Evolutionary conservation across 2,888 invertebrate genomes (phyloP).

Genomic region (Drosophila infuscata): DNA sequence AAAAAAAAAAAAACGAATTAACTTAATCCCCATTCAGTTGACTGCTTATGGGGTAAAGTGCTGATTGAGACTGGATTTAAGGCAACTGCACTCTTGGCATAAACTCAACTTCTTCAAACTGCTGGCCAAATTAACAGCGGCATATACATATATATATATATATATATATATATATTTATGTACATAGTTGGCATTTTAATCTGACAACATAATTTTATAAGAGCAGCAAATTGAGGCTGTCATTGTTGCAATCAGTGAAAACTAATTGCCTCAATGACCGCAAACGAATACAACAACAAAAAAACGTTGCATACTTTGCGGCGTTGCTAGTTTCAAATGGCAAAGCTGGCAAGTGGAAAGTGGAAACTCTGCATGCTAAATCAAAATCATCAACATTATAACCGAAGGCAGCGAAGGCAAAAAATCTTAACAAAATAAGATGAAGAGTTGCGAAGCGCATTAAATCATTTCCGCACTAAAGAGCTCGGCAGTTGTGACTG

Average conservation of each 20-base stretch:
- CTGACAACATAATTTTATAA: conserved; percentile 7
- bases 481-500: conserved; percentile 57
- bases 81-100: not conserved
- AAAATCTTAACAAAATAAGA: conserved; percentile 79
- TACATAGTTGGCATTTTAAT: not conserved
- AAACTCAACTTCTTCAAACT: not conserved
- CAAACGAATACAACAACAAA: conserved; percentile 44
- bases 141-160: not conserved
- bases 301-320: conserved; percentile 59
- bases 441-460: conserved; percentile 79
- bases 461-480: conserved; percentile 80
- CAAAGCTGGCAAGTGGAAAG: conserved; percentile 20
- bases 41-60: not conserved
- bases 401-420: conserved; percentile 25
- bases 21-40: not conserved
- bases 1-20: conserved; percentile 16
- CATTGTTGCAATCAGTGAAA: conserved; percentile 53
- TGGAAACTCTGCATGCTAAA: conserved; percentile 57
- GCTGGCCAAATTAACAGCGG: not conserved
- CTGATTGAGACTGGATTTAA: conserved; percentile 6
- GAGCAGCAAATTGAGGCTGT: conserved; percentile 24
- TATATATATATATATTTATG: too few species aligned
- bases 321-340: conserved; percentile 39
- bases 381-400: conserved; percentile 61
- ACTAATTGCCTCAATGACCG: conserved; percentile 71